Evolutionary conservation across 2,888 invertebrate species (phyloP).

Genomic region (Nomada fucata): DNA sequence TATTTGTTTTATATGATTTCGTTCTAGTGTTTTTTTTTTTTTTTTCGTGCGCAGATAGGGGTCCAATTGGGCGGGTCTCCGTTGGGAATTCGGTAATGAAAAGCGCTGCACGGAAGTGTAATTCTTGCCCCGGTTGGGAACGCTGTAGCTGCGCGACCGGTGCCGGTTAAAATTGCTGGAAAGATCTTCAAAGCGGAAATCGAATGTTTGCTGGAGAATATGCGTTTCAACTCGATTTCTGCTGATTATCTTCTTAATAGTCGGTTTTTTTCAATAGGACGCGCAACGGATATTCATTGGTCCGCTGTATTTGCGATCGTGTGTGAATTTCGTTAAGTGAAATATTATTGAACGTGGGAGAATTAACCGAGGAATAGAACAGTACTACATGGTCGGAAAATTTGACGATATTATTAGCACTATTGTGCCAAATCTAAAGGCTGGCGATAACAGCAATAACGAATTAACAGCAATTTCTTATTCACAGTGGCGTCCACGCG

Average conservation of each 20-base stretch:
- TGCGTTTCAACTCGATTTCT: too few relatives aligned
- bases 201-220: too few relatives aligned
- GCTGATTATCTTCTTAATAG: too few relatives aligned
- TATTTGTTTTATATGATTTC: background rate
- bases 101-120: background rate
- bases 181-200: too few relatives aligned
- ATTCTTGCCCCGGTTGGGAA: background rate
- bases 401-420: slow-evolving; percentile 1
- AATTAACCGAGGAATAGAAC: slow-evolving; percentile 2
- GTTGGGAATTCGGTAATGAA: background rate
- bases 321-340: background rate
- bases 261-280: too few relatives aligned
- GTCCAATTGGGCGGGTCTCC: background rate
- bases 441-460: too few relatives aligned
- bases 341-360: background rate
- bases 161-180: background rate
- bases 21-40: background rate
- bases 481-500: too few relatives aligned
- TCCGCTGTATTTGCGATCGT: background rate
- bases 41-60: slow-evolving; percentile 12
- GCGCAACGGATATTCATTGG: background rate
- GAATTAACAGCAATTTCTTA: too few relatives aligned
- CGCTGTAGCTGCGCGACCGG: background rate
- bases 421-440: background rate
- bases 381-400: background rate